A percentile compares a stretch with the other conserved stretches of the same genome.
phyloP scores from a whole-genome alignment of 2,113 vertebrate genomes.

The Ranitomeya variabilis region DNA sequence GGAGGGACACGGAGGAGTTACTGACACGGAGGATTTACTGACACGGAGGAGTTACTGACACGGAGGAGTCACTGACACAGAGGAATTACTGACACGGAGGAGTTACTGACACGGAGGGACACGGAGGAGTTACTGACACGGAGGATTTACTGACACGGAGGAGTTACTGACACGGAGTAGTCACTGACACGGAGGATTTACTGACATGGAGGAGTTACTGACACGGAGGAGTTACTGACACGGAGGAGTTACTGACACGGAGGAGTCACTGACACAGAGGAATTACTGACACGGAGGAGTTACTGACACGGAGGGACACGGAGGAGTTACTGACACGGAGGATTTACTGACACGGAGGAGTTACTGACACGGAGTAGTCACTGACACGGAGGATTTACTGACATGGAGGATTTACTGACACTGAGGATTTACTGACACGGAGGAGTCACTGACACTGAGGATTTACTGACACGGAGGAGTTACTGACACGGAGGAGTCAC shows the following conservation, averaged over 20 bases:
- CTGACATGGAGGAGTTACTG: too few species aligned
- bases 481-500: conserved; percentile 50
- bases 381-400: conserved; percentile 61
- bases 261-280: conserved; percentile 35
- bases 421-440: conserved; percentile 32
- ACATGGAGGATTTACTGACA: conserved; percentile 53
- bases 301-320: too few species aligned
- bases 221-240: conserved; percentile 64
- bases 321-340: conserved; percentile 34
- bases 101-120: conserved; percentile 63
- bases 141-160: too few species aligned
- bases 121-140: conserved; percentile 63
- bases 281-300: conserved; percentile 62
- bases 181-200: conserved; percentile 62
- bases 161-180: conserved; percentile 36
- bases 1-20: conserved; percentile 40
- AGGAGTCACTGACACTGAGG: conserved; percentile 63
- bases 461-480: too few species aligned
- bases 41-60: conserved; percentile 64
- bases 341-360: conserved; percentile 63
- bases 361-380: too few species aligned
- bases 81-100: conserved; percentile 38
- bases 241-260: too few species aligned
- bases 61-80: too few species aligned
- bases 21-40: conserved; percentile 62